These are phyloP conservation scores for Rhincodon typus DNA, from an alignment of 2,797 vertebrate genomes.

Conservation along the genomic window DNA sequence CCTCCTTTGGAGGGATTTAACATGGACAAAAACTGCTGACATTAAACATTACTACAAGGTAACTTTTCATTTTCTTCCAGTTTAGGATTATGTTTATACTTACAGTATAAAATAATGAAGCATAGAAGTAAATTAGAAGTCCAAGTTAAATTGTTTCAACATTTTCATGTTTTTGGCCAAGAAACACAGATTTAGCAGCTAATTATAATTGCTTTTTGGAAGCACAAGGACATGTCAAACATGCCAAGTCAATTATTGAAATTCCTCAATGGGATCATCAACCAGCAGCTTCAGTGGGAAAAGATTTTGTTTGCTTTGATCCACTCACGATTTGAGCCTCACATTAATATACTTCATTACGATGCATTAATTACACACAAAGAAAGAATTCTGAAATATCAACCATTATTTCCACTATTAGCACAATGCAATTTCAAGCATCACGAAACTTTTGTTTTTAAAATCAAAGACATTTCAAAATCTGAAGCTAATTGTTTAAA, in stretches of 20 bases:
- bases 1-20: background rate
- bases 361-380: background rate
- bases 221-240: background rate
- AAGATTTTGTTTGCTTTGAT: background rate
- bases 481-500: background rate
- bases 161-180: constrained; percentile 6
- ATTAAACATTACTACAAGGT: background rate
- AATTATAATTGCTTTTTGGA: background rate
- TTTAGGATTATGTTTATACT: background rate
- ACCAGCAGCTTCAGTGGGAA: background rate
- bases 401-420: background rate
- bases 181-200: background rate
- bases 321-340: background rate
- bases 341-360: background rate
- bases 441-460: background rate
- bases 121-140: background rate
- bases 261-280: background rate
- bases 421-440: background rate
- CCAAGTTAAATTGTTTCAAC: background rate
- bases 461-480: background rate
- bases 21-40: background rate
- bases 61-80: background rate
- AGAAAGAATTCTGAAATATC: background rate
- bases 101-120: background rate
- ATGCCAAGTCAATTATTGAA: background rate